phyloP scores from a whole-genome alignment of 2,888 invertebrate genomes.

The Apodemia duryi region DNA sequence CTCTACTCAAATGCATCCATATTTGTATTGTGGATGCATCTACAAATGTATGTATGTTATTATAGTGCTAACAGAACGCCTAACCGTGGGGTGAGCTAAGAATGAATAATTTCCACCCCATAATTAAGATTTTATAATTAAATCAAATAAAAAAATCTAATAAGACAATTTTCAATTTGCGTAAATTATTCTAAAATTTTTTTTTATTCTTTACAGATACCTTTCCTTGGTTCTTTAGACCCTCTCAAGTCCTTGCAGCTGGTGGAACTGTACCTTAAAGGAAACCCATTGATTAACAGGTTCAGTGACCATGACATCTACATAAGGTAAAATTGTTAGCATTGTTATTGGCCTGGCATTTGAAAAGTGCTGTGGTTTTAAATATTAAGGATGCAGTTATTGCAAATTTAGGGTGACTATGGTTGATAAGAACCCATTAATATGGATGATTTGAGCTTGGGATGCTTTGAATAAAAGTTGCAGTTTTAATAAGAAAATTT shows the following conservation, averaged over 20 bases:
- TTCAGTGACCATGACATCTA: slow-evolving; percentile 87
- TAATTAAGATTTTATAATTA: background rate
- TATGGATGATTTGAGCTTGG: background rate
- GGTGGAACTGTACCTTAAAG: slow-evolving; percentile 87
- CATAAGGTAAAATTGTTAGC: slow-evolving; percentile 85
- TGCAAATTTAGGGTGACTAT: background rate
- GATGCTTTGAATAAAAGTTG: background rate
- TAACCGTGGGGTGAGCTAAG: no score
- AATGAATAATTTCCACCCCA: no score
- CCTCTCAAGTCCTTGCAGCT: slow-evolving; percentile 84
- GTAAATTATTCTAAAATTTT: slow-evolving; percentile 9
- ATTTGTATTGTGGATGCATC: no score
- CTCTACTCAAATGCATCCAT: no score
- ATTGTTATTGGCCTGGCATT: background rate
- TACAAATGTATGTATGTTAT: no score
- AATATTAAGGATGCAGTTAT: slow-evolving; percentile 5
- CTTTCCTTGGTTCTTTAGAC: slow-evolving; percentile 82
- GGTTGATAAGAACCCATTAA: background rate
- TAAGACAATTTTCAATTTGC: background rate
- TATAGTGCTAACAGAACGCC: no score
- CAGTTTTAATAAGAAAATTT: background rate
- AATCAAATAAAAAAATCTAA: background rate
- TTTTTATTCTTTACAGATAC: slow-evolving; percentile 76
- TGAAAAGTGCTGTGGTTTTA: slow-evolving; percentile 10
- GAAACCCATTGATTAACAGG: slow-evolving; percentile 89